A percentile compares a stretch with the other conserved stretches of the same genome.
phyloP scores from a whole-genome alignment of 2,797 vertebrate genomes.

The Muscicapa comitata region DNA sequence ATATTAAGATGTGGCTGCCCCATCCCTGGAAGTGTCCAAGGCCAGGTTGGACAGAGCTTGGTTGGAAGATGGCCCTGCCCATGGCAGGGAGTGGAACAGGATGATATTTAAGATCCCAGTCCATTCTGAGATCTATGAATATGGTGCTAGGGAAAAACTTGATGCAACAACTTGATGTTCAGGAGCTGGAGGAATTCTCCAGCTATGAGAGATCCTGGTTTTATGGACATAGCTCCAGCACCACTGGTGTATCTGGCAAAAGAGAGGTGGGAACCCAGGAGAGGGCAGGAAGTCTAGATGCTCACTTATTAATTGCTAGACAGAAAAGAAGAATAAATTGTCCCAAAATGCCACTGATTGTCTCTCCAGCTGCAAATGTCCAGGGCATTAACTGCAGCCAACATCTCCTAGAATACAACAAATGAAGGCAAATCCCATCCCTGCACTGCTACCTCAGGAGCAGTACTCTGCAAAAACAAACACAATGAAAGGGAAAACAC shows the following conservation, averaged over 20 bases:
- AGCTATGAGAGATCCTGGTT: background rate
- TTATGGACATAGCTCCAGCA: background rate
- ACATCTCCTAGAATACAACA: background rate
- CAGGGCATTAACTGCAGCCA: background rate
- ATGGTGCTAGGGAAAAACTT: background rate
- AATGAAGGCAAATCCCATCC: background rate
- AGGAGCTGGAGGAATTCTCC: background rate
- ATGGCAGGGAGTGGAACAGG: background rate
- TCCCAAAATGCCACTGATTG: background rate
- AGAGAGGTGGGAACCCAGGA: background rate
- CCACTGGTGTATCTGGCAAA: background rate
- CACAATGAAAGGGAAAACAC: background rate
- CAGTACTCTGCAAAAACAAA: background rate
- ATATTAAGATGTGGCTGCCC: background rate
- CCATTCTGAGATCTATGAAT: background rate
- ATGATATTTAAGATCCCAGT: background rate
- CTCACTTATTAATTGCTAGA: background rate
- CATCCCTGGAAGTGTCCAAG: background rate
- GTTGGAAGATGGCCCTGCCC: background rate
- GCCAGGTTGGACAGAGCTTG: background rate
- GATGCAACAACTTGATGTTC: background rate
- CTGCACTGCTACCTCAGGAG: background rate
- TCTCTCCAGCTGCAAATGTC: background rate
- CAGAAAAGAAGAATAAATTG: background rate
- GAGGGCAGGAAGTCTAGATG: background rate